A percentile compares a stretch with the other conserved stretches of the same genome.
Evolutionary conservation across 2,797 vertebrate genomes (phyloP).

Genomic region (Cyprinella venusta): DNA sequence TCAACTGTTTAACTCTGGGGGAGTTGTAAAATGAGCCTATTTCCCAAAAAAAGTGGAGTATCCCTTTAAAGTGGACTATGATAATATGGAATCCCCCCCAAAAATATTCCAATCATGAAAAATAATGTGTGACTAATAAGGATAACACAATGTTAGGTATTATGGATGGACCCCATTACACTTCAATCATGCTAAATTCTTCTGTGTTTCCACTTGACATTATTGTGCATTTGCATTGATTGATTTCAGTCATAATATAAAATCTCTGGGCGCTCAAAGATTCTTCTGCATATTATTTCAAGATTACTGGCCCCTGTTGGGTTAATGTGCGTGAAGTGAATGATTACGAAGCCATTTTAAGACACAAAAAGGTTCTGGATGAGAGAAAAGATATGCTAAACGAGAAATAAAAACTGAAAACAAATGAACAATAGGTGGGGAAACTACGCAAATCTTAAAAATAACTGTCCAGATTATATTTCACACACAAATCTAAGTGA

Average conservation of each 20-base stretch:
- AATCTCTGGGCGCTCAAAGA: not conserved
- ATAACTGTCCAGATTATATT: not conserved
- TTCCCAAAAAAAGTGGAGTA: too few species aligned
- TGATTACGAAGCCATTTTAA: constrained; percentile 13
- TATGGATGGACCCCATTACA: not conserved
- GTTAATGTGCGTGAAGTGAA: constrained; percentile 8
- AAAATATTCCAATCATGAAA: not conserved
- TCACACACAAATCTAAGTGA: not conserved
- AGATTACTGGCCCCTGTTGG: not conserved
- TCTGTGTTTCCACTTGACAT: not conserved
- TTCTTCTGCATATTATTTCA: not conserved
- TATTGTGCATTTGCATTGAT: not conserved
- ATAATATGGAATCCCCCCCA: constrained; percentile 23
- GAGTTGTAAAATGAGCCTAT: too few species aligned
- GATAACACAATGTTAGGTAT: not conserved
- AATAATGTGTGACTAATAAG: not conserved
- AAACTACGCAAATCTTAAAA: not conserved
- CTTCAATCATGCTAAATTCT: not conserved
- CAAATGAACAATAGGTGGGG: not conserved
- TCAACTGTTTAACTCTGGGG: too few species aligned
- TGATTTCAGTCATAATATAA: constrained; percentile 16
- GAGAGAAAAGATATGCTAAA: not conserved
- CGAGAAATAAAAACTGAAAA: constrained; percentile 9
- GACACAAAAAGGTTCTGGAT: not conserved
- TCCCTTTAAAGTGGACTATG: not conserved